These are phyloP conservation scores for Nicator chloris DNA, from an alignment of 2,113 vertebrate genomes.

Conservation along the genomic window DNA sequence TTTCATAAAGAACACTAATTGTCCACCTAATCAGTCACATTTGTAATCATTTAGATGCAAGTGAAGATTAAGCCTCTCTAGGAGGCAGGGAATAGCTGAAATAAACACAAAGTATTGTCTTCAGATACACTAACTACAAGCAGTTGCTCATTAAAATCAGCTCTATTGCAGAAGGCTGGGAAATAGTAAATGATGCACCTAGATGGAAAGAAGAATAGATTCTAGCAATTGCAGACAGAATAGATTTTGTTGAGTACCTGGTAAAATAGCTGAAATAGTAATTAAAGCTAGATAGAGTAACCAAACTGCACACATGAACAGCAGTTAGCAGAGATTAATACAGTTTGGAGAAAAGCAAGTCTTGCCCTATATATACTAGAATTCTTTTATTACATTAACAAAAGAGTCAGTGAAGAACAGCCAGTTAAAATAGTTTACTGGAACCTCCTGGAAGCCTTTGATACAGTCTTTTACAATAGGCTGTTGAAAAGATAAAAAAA, in stretches of 20 bases:
- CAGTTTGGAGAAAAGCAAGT: not conserved
- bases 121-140: not conserved
- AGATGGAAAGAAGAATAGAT: not conserved
- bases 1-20: conserved; percentile 17
- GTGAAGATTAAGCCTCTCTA: conserved; percentile 11
- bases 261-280: conserved; percentile 20
- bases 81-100: not conserved
- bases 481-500: conserved; percentile 1
- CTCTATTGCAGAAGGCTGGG: not conserved
- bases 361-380: not conserved
- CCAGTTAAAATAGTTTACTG: conserved; percentile 15
- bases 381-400: not conserved
- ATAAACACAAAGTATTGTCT: conserved; percentile 27
- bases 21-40: conserved; percentile 4
- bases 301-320: not conserved
- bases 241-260: not conserved
- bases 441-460: conserved; percentile 27
- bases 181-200: not conserved
- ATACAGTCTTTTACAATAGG: not conserved
- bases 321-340: not conserved
- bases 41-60: conserved; percentile 21
- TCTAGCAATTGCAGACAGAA: not conserved
- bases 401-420: not conserved
- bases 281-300: conserved; percentile 10
- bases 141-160: conserved; percentile 8